Evolutionary conservation across 2,888 invertebrate species (phyloP), one percentile per base, ranked within the genome.

Genomic region (Coronaproctus castanopsis): DNA sequence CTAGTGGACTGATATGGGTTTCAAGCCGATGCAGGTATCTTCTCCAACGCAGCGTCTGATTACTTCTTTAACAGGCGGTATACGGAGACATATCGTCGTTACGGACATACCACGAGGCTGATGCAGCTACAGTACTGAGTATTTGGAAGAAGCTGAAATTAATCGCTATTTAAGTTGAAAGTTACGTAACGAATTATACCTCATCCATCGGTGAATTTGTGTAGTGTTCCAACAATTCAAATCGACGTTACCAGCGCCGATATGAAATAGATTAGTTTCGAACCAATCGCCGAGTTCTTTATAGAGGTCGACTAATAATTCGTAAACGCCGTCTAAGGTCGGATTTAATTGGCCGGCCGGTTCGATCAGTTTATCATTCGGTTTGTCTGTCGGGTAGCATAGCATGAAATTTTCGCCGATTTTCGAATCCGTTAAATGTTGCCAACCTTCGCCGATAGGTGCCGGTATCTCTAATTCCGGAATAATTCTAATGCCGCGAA

Each of bases 391-490:
- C 67, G 80, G 79, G 2, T 81, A 72, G 66, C 83, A 83, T 8
- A 82, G 79, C 63, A 72, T 73, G 55, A 61, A 36, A n/a, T 36
- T 48, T 36, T 36, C 36, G 36, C 14, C 14, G 5, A 14, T 36
- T 36, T 14, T 5, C 19, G 36, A 20, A 36, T 36, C 36, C 5
- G 48, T 49, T 14, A 61, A 55, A 23, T 48, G 21, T 8, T 57
- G 55, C 61, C 61, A 61, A 0, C 88, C 88, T 65, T 81, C 82
- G n/a, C 67, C 67, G 0, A 85, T 81, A 70, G 90, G 88, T 3
- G 88, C 83, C 0, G 93, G 93, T 3, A 87, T 82, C 71, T 92
- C 92, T 49, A 92, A 80, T 75, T 95, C 95, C 1, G 92, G 80
- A 24, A 95, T 76, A 0, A 93, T 80, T 50, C 90, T 77, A 5